Percentiles rank a stretch among this genome's conserved stretches.
Conservation (phyloP, 2,888 invertebrate genomes). For the Sepioteuthis lessoniana region DNA sequence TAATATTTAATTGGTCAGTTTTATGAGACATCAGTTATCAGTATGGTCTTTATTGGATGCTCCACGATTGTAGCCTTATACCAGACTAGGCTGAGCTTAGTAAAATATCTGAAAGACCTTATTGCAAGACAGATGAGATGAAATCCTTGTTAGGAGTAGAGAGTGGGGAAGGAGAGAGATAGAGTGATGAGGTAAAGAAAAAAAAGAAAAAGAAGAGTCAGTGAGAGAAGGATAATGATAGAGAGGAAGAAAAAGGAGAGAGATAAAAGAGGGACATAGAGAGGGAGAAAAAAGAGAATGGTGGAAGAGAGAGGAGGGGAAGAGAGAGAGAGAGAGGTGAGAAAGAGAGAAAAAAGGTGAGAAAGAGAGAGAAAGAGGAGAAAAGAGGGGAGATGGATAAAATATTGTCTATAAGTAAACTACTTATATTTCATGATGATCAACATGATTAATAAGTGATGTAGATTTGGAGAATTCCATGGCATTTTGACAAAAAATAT, state of each 20-base stretch:
- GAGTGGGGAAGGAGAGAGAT: background rate
- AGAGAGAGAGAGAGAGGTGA: background rate
- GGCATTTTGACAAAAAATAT: no score
- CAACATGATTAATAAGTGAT: no score
- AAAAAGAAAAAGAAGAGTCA: background rate
- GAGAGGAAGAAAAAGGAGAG: background rate
- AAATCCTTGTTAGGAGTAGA: no score
- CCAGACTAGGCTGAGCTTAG: no score
- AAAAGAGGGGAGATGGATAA: background rate
- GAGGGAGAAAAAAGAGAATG: background rate
- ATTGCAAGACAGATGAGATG: no score
- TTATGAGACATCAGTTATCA: no score
- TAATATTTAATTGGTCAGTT: no score
- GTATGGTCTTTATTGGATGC: no score
- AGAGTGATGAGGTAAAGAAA: background rate
- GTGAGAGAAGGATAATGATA: background rate
- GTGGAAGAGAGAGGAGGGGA: background rate
- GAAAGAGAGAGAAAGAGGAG: background rate
- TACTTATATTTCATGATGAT: no score
- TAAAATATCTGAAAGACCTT: no score
- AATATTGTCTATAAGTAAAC: background rate
- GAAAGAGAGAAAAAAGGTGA: background rate
- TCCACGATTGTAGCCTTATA: no score
- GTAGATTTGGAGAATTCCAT: no score
- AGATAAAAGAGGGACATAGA: background rate